Percentiles rank a stretch among this genome's conserved stretches.
These are phyloP conservation scores for Celastrina argiolus DNA, from an alignment of 2,888 invertebrate genomes.

Conservation along the genomic window DNA sequence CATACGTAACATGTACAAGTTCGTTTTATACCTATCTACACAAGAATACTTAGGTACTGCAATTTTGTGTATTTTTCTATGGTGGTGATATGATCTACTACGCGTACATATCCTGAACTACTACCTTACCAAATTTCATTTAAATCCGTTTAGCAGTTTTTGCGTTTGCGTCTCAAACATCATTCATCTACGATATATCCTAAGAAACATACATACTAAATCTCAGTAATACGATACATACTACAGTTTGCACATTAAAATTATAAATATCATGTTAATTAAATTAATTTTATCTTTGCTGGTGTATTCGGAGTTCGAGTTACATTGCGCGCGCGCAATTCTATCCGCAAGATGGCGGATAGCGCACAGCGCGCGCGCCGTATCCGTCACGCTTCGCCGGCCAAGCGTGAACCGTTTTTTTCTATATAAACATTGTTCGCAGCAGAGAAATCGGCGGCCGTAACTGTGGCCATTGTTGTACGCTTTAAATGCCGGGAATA, in stretches of 20 bases:
- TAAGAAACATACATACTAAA: too few species aligned
- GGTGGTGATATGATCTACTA: too few species aligned
- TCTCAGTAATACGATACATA: background rate
- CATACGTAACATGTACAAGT: too few species aligned
- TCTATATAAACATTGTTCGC: conserved; percentile 75
- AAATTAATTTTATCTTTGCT: background rate
- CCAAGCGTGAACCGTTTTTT: conserved; percentile 67
- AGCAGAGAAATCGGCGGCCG: conserved; percentile 74
- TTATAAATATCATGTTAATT: background rate
- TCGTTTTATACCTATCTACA: too few species aligned
- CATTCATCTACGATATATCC: too few species aligned
- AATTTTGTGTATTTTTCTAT: too few species aligned
- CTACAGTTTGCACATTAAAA: background rate
- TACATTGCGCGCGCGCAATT: conserved; percentile 54
- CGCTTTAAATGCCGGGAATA: conserved; percentile 66
- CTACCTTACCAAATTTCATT: too few species aligned
- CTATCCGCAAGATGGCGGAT: conserved; percentile 67
- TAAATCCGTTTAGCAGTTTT: too few species aligned
- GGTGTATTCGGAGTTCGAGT: background rate
- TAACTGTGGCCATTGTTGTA: conserved; percentile 71
- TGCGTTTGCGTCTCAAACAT: too few species aligned
- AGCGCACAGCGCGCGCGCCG: conserved; percentile 63
- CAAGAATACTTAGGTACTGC: too few species aligned
- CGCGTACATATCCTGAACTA: too few species aligned
- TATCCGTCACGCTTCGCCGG: conserved; percentile 64